Evolutionary conservation across 1,140 invertebrate genomes (phyloP).

Genomic region (Octopus bimaculoides): DNA sequence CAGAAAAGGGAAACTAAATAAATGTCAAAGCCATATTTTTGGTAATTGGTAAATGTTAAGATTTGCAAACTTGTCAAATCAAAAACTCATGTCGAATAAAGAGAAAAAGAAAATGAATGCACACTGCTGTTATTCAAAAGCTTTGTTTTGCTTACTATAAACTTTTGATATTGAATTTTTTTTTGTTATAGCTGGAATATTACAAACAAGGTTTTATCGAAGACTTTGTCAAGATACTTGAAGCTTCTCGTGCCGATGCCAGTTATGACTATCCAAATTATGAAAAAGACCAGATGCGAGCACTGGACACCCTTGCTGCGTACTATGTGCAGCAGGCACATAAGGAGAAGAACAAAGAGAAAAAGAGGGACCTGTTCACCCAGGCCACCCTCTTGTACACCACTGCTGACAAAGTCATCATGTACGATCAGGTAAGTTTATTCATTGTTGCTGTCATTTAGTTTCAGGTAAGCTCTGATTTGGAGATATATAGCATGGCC

Average conservation of each 20-base stretch:
- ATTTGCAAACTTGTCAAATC: too few relatives aligned
- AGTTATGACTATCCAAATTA: slow-evolving; percentile 86
- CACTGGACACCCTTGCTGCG: slow-evolving; percentile 92
- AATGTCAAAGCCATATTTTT: too few relatives aligned
- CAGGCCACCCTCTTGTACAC: slow-evolving; percentile 97
- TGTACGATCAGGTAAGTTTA: slow-evolving; percentile 89
- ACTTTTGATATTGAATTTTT: background rate
- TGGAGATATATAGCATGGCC: too few relatives aligned
- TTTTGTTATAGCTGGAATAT: slow-evolving; percentile 78
- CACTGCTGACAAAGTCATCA: slow-evolving; percentile 98
- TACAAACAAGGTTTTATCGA: slow-evolving; percentile 90
- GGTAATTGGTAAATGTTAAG: too few relatives aligned
- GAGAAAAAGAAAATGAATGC: too few relatives aligned
- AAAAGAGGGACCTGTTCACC: slow-evolving; percentile 90
- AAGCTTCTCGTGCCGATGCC: slow-evolving; percentile 81
- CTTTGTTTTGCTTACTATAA: too few relatives aligned
- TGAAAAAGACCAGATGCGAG: slow-evolving; percentile 96
- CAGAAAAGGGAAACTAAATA: too few relatives aligned
- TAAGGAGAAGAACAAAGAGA: slow-evolving; percentile 92
- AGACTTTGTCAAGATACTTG: slow-evolving; percentile 92
- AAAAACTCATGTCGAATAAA: too few relatives aligned
- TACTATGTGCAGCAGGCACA: slow-evolving; percentile 96
- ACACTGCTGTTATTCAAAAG: too few relatives aligned
- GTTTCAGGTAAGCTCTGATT: slow-evolving; percentile 15
- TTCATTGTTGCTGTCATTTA: slow-evolving; percentile 22